phyloP scores from a whole-genome alignment of 2,888 invertebrate genomes.

The Lasioglossum zephyrum region DNA sequence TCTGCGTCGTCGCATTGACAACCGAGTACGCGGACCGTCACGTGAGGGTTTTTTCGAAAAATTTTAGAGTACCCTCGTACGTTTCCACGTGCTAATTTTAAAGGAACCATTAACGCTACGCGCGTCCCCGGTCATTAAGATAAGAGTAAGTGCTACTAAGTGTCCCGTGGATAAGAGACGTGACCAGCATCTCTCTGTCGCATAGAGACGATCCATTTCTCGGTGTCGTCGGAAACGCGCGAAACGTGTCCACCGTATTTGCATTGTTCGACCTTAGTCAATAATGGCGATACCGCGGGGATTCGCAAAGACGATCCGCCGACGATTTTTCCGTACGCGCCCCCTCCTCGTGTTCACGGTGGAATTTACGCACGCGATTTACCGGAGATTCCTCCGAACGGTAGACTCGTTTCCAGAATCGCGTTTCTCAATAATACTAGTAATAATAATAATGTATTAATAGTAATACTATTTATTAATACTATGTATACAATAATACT shows the following conservation, averaged over 20 bases:
- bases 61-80: conserved; percentile 70
- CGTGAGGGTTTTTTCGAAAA: conserved; percentile 63
- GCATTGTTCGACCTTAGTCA: conserved; percentile 32
- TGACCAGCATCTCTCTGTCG: conserved; percentile 71
- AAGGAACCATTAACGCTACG: conserved; percentile 83
- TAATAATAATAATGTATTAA: too few relatives aligned
- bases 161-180: conserved; percentile 83
- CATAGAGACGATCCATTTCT: conserved; percentile 53
- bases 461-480: too few relatives aligned
- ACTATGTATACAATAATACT: too few relatives aligned
- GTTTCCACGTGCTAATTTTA: conserved; percentile 80
- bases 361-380: conserved; percentile 3
- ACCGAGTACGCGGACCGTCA: conserved; percentile 25
- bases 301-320: background rate
- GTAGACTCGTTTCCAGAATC: too few relatives aligned
- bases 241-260: conserved; percentile 20
- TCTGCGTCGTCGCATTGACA: conserved; percentile 25
- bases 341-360: background rate
- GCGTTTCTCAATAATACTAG: too few relatives aligned
- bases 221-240: conserved; percentile 21
- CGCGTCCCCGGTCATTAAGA: conserved; percentile 83
- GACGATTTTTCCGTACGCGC: background rate
- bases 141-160: conserved; percentile 85
- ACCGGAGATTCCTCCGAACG: background rate
- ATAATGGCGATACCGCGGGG: conserved; percentile 2